phyloP scores from a whole-genome alignment of 2,113 vertebrate genomes.

The Lagenorhynchus albirostris region DNA sequence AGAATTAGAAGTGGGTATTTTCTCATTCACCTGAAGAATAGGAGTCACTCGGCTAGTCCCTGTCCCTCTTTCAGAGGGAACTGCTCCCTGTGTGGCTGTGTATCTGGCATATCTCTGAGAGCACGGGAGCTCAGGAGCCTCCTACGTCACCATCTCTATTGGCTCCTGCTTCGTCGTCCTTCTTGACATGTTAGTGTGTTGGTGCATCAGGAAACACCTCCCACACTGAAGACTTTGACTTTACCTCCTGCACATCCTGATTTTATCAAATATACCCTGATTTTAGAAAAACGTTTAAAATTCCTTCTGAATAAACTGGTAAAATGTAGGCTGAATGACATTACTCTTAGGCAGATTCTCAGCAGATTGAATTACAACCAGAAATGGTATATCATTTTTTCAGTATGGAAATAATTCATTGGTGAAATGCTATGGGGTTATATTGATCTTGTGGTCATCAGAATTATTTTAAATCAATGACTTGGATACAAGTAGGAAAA shows the following conservation, averaged over 20 bases:
- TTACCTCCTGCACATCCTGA: neutral
- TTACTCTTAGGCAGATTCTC: neutral
- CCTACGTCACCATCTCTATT: accelerated
- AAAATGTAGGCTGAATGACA: accelerated
- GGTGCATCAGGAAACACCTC: accelerated
- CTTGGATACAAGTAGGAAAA: neutral
- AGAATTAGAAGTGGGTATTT: neutral
- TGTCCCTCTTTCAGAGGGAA: neutral
- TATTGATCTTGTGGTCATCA: neutral
- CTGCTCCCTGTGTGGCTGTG: neutral
- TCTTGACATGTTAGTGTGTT: accelerated
- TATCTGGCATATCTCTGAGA: too few relatives aligned
- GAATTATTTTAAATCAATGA: neutral
- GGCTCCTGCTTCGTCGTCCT: neutral
- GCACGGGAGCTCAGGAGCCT: neutral
- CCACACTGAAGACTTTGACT: neutral
- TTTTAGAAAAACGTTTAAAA: neutral
- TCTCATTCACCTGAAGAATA: neutral
- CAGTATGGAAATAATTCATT: neutral
- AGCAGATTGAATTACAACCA: neutral
- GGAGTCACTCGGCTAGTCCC: neutral
- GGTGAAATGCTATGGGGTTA: too few relatives aligned
- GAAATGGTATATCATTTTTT: neutral
- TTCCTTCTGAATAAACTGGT: neutral
- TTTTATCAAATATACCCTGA: neutral